Evolutionary conservation across 2,888 invertebrate species (phyloP), one percentile per base, ranked within the genome.

Genomic region (Ichneumon xanthorius): DNA sequence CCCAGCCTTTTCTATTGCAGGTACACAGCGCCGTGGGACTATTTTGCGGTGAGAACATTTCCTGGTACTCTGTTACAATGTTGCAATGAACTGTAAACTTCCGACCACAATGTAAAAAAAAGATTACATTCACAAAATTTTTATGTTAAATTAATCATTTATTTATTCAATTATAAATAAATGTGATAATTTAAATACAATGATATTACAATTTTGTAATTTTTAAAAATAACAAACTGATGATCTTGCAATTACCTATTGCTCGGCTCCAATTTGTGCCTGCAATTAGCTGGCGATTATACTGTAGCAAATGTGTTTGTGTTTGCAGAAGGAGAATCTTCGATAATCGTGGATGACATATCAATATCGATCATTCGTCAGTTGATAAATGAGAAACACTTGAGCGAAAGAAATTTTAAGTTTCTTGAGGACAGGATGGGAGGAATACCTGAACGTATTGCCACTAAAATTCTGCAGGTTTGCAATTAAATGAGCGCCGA

Each of bases 331-430:
- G 33, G 33, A 14, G 95, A 95, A 87, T 89, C 95, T 50, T 93
- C 95, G 86, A 95, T 95, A 83, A 93, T 96, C 7, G 94, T 96
- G 9, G 96, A 97, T 89, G 96, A 96, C 92, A 95, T 96, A 0
- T 92, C 96, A 0, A 94, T 97, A 0, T 95, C 95, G 89, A 93
- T 96, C 0, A 93, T 97, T 2, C 94, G 95, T 88, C 93, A 96
- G 91, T 95, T 97, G 89, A 92, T 96, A 1, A 95, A 96, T 73
- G 95, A 96, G 80, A 95, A 95, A 73, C 94, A 95, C 75, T 94
- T 96, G 9, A 95, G 95, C 91, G 94, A 95, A 55, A 95, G 95
- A 87, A 96, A 96, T 90, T 92, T 95, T 2, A 94, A 95, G 2
- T 94, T 95, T 76, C 91, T 97, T 16, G 95, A 95, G 81, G 95